Conservation (phyloP, 2,888 invertebrate species). For the Eupithecia dodoneata region DNA sequence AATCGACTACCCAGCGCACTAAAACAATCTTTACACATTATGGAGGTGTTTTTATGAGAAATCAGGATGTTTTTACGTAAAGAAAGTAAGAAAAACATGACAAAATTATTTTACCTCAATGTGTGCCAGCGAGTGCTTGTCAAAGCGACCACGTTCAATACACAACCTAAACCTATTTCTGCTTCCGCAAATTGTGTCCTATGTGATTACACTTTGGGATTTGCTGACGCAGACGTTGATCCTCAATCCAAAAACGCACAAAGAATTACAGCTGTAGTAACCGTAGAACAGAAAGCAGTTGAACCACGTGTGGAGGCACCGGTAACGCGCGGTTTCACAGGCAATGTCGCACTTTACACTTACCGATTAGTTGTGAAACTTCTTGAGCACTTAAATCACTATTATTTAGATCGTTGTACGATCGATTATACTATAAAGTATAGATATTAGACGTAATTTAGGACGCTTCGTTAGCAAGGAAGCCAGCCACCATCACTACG, state of each 20-base stretch:
- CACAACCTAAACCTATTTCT: slow-evolving; percentile 77
- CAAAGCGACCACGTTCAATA: slow-evolving; percentile 80
- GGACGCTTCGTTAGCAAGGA: slow-evolving; percentile 81
- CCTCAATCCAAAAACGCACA: slow-evolving; percentile 51
- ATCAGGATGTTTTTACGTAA: slow-evolving; percentile 14
- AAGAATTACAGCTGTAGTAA: slow-evolving; percentile 64
- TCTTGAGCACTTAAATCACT: slow-evolving; percentile 82
- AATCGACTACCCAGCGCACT: slow-evolving; percentile 20
- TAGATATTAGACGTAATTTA: slow-evolving; percentile 76
- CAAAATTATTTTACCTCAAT: slow-evolving; percentile 63
- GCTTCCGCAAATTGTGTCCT: slow-evolving; percentile 54
- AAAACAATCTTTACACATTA: neutral
- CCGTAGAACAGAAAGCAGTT: slow-evolving; percentile 66
- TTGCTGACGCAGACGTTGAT: slow-evolving; percentile 48
- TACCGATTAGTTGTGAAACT: slow-evolving; percentile 79
- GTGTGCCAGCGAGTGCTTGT: slow-evolving; percentile 73
- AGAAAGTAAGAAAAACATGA: slow-evolving; percentile 32
- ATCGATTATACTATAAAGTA: slow-evolving; percentile 68
- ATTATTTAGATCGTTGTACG: slow-evolving; percentile 68
- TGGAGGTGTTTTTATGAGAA: neutral
- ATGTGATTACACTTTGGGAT: slow-evolving; percentile 52
- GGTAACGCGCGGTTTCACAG: slow-evolving; percentile 75
- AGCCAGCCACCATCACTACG: slow-evolving; percentile 85
- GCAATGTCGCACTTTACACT: slow-evolving; percentile 72
- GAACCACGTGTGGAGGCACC: slow-evolving; percentile 82